Conservation (phyloP, 2,797 vertebrate species). For the Tangara arthus region DNA sequence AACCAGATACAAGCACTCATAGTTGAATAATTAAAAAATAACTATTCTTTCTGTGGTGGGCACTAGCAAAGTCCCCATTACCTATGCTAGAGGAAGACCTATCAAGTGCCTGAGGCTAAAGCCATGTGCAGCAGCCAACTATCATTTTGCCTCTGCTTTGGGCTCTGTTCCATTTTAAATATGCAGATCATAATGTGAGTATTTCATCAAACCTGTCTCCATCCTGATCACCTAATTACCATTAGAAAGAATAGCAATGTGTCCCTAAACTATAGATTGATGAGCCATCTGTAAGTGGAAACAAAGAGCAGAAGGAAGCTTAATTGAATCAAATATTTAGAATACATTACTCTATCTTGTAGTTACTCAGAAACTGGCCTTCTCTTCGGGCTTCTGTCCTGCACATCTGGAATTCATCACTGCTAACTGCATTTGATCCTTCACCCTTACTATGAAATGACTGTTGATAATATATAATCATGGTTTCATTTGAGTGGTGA, state of each 20-base stretch:
- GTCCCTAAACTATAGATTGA: conserved; percentile 63
- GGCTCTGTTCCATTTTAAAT: conserved; percentile 18
- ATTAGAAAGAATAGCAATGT: conserved; percentile 60
- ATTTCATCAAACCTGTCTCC: conserved; percentile 60
- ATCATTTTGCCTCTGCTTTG: background rate
- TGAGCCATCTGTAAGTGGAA: conserved; percentile 66
- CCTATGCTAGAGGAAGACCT: background rate
- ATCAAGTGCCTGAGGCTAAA: background rate
- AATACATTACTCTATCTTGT: conserved; percentile 47
- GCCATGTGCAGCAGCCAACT: background rate
- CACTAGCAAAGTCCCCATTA: background rate
- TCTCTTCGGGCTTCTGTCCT: conserved; percentile 48
- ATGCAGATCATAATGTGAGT: conserved; percentile 18
- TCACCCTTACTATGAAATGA: conserved; percentile 32
- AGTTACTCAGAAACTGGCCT: conserved; percentile 34
- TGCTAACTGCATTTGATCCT: conserved; percentile 37
- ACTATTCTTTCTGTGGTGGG: background rate
- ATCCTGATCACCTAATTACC: conserved; percentile 61
- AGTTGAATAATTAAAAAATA: background rate
- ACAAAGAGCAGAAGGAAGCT: conserved; percentile 69
- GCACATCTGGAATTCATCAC: conserved; percentile 54
- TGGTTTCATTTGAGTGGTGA: conserved; percentile 28
- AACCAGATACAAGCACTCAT: background rate
- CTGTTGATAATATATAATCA: conserved; percentile 53
- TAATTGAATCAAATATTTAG: conserved; percentile 69